Conservation (phyloP, 2,113 vertebrate species). For the Perca fluviatilis region DNA sequence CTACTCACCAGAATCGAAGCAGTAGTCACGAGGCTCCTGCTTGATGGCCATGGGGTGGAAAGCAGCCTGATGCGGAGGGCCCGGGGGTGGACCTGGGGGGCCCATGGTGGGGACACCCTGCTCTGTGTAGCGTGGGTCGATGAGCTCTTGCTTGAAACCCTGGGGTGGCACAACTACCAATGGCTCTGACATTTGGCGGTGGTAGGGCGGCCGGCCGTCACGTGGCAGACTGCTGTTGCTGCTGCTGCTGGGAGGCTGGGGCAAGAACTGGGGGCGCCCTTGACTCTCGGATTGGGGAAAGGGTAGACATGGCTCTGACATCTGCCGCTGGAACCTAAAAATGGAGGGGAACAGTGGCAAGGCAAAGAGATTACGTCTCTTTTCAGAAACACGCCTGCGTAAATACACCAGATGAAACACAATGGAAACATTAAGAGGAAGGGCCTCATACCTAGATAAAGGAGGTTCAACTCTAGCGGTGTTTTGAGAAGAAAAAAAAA, state of each 20-base stretch:
- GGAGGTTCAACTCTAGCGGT: slow-evolving; percentile 73
- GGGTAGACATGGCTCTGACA: slow-evolving; percentile 91
- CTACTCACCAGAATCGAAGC: slow-evolving; percentile 94
- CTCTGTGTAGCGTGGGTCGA: slow-evolving; percentile 90
- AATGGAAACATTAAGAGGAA: background rate
- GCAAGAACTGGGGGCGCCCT: slow-evolving; percentile 85
- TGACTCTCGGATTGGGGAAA: slow-evolving; percentile 80
- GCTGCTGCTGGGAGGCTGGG: slow-evolving; percentile 78
- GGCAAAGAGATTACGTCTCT: background rate
- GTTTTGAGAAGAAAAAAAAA: too few relatives aligned
- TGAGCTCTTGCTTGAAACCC: slow-evolving; percentile 95
- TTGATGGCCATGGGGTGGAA: slow-evolving; percentile 96
- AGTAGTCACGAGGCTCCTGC: slow-evolving; percentile 96
- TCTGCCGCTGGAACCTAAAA: slow-evolving; percentile 94
- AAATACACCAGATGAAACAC: background rate
- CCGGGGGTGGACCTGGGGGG: slow-evolving; percentile 43
- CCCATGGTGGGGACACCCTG: slow-evolving; percentile 88
- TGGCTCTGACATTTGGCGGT: slow-evolving; percentile 95
- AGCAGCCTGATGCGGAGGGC: slow-evolving; percentile 70
- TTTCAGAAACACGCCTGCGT: background rate
- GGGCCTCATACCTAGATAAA: too few relatives aligned
- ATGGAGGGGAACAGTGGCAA: too few relatives aligned
- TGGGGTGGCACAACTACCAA: slow-evolving; percentile 89
- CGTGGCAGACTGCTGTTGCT: slow-evolving; percentile 76
- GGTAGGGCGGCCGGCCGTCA: slow-evolving; percentile 90